These are phyloP conservation scores for Urosaurus nigricauda DNA, from an alignment of 2,797 vertebrate genomes.

Conservation along the genomic window DNA sequence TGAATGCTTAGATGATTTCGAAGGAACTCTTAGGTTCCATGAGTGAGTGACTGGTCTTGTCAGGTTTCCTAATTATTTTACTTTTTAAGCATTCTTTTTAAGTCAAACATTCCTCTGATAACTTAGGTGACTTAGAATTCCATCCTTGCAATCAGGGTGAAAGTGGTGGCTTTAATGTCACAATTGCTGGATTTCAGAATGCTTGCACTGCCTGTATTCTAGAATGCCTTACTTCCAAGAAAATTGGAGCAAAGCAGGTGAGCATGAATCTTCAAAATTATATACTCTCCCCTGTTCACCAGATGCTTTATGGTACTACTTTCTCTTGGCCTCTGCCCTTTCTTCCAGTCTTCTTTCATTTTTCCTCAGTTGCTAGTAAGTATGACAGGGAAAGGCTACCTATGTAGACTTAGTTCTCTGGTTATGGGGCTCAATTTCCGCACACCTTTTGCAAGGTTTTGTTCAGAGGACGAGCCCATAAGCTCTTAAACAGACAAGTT, in stretches of 20 bases:
- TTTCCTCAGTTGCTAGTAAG: not conserved
- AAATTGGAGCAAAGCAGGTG: not conserved
- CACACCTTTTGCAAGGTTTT: not conserved
- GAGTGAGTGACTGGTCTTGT: not conserved
- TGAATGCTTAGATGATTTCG: not conserved
- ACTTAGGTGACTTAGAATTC: not conserved
- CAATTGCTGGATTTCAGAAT: not conserved
- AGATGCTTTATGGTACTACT: not conserved
- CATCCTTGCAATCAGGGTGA: not conserved
- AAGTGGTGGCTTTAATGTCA: not conserved
- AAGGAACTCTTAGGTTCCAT: no score
- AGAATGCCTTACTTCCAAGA: conserved; percentile 9
- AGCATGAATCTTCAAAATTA: not conserved
- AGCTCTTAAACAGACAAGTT: not conserved
- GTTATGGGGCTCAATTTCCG: no score
- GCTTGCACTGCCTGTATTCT: not conserved
- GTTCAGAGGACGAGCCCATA: no score
- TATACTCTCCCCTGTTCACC: not conserved
- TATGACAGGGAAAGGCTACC: no score
- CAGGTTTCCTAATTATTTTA: not conserved
- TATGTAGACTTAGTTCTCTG: not conserved
- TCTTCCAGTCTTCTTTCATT: not conserved
- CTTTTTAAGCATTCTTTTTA: not conserved
- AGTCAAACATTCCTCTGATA: no score
- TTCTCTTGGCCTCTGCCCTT: conserved; percentile 9